Conservation (phyloP, 2,113 vertebrate species). For the Sitta europaea region DNA sequence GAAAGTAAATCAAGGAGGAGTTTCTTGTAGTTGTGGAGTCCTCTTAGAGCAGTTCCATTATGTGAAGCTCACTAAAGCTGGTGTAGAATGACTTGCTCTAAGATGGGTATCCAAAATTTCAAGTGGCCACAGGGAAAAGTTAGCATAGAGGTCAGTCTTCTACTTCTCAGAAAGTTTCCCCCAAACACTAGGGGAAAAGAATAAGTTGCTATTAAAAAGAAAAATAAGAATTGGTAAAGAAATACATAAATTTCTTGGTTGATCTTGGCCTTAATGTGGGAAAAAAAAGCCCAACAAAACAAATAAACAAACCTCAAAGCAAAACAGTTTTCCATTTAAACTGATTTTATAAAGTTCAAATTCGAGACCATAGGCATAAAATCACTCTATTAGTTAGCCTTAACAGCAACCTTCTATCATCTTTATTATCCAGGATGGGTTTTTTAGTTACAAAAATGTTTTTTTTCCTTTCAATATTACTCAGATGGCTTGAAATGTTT, state of each 20-base stretch:
- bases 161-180: neutral
- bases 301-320: neutral
- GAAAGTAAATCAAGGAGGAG: neutral
- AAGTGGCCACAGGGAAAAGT: neutral
- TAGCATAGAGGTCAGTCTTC: neutral
- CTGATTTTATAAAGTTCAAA: neutral
- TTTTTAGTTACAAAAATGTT: neutral
- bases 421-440: neutral
- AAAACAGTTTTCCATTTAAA: neutral
- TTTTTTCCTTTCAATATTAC: neutral
- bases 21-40: neutral
- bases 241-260: neutral
- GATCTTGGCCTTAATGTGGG: neutral
- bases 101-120: neutral
- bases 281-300: fast-evolving
- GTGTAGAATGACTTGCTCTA: neutral
- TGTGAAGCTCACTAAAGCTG: neutral
- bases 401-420: neutral
- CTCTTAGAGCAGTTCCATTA: neutral
- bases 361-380: neutral
- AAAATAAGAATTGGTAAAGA: neutral
- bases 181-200: neutral
- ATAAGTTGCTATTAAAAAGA: neutral
- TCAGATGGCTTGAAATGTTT: neutral
- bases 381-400: neutral